Conservation (phyloP, 2,797 vertebrate genomes). For the Champsocephalus gunnari region DNA sequence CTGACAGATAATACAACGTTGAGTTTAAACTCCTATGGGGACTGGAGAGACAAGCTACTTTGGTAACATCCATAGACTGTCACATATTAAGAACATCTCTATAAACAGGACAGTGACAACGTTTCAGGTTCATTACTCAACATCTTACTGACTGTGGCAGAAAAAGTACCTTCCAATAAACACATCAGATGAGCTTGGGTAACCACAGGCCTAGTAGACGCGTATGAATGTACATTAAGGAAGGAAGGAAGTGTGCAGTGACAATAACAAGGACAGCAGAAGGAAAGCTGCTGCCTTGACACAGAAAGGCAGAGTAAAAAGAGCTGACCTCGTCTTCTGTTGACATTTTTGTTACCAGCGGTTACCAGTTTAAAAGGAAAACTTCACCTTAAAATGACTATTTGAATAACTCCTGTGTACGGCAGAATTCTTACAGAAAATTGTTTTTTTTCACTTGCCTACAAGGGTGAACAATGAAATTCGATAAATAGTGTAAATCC, state of each 20-base stretch:
- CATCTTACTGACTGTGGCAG: background rate
- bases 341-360: constrained; percentile 61
- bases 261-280: constrained; percentile 50
- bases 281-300: constrained; percentile 46
- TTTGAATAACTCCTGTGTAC: too few relatives aligned
- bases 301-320: constrained; percentile 30
- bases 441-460: too few relatives aligned
- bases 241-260: constrained; percentile 40
- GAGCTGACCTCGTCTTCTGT: constrained; percentile 59
- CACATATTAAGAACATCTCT: too few relatives aligned
- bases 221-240: constrained; percentile 25
- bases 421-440: too few relatives aligned
- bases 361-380: constrained; percentile 44
- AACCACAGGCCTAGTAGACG: constrained; percentile 26
- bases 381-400: too few relatives aligned
- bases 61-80: too few relatives aligned
- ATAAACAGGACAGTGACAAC: too few relatives aligned
- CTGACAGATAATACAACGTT: background rate
- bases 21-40: constrained; percentile 9
- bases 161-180: constrained; percentile 7
- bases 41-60: constrained; percentile 6
- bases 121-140: too few relatives aligned
- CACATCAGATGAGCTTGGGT: constrained; percentile 17
- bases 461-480: too few relatives aligned
- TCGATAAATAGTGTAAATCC: too few relatives aligned